Evolutionary conservation across 2,797 vertebrate species (phyloP).

Genomic region (Philypnodon macrostomus): DNA sequence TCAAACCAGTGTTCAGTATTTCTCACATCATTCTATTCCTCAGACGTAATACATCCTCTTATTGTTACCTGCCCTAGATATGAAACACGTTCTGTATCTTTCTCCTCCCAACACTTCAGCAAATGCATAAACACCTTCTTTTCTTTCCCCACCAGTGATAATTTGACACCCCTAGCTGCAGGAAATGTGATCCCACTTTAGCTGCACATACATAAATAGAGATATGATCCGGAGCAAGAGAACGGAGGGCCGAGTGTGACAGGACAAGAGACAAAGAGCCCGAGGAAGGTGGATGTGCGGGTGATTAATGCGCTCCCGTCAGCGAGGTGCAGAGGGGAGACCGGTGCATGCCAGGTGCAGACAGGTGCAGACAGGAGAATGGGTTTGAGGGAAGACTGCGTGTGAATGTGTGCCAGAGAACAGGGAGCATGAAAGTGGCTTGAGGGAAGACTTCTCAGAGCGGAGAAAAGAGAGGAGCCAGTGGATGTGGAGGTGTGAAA

Average conservation of each 20-base stretch:
- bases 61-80: slow-evolving; percentile 3
- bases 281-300: slow-evolving; percentile 49
- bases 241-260: slow-evolving; percentile 19
- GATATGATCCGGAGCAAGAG: slow-evolving; percentile 37
- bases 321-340: slow-evolving; percentile 73
- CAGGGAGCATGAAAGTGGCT: slow-evolving; percentile 42
- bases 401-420: slow-evolving; percentile 13
- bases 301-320: slow-evolving; percentile 80
- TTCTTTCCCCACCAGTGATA: slow-evolving; percentile 16
- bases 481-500: slow-evolving; percentile 38
- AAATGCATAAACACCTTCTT: slow-evolving; percentile 17
- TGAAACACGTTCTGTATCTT: slow-evolving; percentile 21
- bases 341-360: slow-evolving; percentile 63
- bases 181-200: slow-evolving; percentile 25
- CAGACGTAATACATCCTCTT: background rate
- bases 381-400: slow-evolving; percentile 29
- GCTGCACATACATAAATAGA: slow-evolving; percentile 31
- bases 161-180: slow-evolving; percentile 11
- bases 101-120: slow-evolving; percentile 7
- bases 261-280: slow-evolving; percentile 30
- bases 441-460: slow-evolving; percentile 42
- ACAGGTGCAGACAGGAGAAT: slow-evolving; percentile 45
- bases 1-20: background rate
- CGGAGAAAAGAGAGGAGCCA: slow-evolving; percentile 13
- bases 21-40: background rate